Evolutionary conservation across 2,888 invertebrate species (phyloP), one percentile per base, ranked within the genome.

Genomic region (Parelbella ahira): DNA sequence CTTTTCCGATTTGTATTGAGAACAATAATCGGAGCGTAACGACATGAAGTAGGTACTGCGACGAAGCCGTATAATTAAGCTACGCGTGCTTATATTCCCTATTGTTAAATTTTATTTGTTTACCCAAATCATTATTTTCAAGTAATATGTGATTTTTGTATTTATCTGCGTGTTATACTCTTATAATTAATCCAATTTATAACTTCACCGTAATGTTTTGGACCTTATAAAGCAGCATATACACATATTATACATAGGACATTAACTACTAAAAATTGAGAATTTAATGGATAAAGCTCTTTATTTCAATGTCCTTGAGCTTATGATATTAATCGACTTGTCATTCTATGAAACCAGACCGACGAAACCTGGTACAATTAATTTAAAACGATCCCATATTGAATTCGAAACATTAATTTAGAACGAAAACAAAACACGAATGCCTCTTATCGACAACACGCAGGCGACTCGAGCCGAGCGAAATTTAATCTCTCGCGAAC

Each of bases 391-490:
- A 56, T 60, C 48, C 53, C 53, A 53, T 61, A 59, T 50, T 49
- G 46, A 39, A 27, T 50, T 48, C 47, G 61, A 58, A 39, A 27
- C 33, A 27, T 25, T 41, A 34, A 51, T 54, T 51, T 49, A 43
- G 49, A 56, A 53, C 48, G 51, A 51, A 58, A 58, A 56, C 53
- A 56, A 68, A 61, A 64, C 63, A 68, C 68, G 64, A 63, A 66
- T 68, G 61, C 57, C 50, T 58, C 68, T 67, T 78, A 76, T 78
- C 77, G 59, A 59, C 54, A 51, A 54, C 58, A 58, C 52, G 51
- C 76, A 78, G 68, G 53, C 67, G 42, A 39, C 46, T 34, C 39
- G n/a, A 27, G 46, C 33, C 37, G 46, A 27, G 25, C 7, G 19
- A 37, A 61, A 60, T 74, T 65, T 68, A 74, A 69, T 72, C 64